Evolutionary conservation across 2,888 invertebrate genomes (phyloP).

Genomic region (Onthophagus sagittarius): DNA sequence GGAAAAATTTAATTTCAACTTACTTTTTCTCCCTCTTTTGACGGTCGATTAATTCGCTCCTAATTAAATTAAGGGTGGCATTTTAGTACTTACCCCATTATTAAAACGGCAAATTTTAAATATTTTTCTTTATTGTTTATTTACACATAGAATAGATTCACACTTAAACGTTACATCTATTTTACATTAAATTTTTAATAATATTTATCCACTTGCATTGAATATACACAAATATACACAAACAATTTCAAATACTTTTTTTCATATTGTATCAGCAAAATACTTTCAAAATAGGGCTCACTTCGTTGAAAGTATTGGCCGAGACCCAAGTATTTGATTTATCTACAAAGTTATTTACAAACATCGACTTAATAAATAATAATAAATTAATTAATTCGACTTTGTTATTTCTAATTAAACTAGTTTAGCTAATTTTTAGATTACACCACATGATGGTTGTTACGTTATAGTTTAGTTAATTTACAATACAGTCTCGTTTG

Average conservation of each 20-base stretch:
- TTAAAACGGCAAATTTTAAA: too few relatives aligned
- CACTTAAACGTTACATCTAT: too few relatives aligned
- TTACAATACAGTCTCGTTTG: slow-evolving; percentile 79
- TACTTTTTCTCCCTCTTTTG: too few relatives aligned
- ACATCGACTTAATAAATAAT: neutral
- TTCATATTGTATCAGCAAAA: slow-evolving; percentile 29
- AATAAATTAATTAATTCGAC: neutral
- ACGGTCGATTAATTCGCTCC: too few relatives aligned
- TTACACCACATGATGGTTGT: neutral
- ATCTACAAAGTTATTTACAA: slow-evolving; percentile 9
- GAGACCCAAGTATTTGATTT: slow-evolving; percentile 20
- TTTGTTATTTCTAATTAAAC: neutral
- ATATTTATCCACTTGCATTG: too few relatives aligned
- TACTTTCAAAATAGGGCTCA: slow-evolving; percentile 44
- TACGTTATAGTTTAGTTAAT: slow-evolving; percentile 8
- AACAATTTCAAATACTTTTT: slow-evolving; percentile 8
- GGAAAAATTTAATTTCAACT: too few relatives aligned
- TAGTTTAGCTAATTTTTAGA: neutral
- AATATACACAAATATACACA: neutral
- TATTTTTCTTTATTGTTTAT: too few relatives aligned
- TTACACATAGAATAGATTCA: too few relatives aligned
- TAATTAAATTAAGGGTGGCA: too few relatives aligned
- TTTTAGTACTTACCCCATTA: too few relatives aligned
- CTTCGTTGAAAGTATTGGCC: slow-evolving; percentile 40
- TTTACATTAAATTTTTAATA: too few relatives aligned